These are phyloP conservation scores for Liopterus haemorrhoidalis DNA, from an alignment of 2,888 invertebrate genomes.

Conservation along the genomic window DNA sequence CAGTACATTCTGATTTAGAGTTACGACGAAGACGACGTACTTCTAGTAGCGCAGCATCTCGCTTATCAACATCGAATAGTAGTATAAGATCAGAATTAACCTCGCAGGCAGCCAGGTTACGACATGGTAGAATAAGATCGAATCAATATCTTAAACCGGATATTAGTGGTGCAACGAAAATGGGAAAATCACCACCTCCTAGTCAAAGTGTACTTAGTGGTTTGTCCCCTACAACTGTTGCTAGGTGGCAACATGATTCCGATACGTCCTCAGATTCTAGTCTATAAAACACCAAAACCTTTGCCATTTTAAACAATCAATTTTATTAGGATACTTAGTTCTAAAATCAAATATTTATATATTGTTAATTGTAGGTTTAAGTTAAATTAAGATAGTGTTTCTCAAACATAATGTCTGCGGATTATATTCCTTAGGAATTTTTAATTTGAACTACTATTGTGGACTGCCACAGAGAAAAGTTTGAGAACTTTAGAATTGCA, in stretches of 20 bases:
- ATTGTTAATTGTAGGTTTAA: too few relatives aligned
- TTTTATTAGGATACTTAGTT: too few relatives aligned
- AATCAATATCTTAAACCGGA: slow-evolving; percentile 45
- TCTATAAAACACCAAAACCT: slow-evolving; percentile 35
- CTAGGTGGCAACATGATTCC: slow-evolving; percentile 40
- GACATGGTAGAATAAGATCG: slow-evolving; percentile 14
- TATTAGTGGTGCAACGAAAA: slow-evolving; percentile 40
- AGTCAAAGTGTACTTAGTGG: slow-evolving; percentile 53
- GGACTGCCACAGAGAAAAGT: too few relatives aligned
- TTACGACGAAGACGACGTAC: slow-evolving; percentile 41
- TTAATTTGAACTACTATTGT: too few relatives aligned
- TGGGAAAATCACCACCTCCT: slow-evolving; percentile 51
- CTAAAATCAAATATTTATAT: too few relatives aligned
- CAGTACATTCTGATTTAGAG: slow-evolving; percentile 40
- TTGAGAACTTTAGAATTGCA: too few relatives aligned
- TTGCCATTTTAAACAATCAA: neutral
- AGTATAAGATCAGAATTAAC: slow-evolving; percentile 45
- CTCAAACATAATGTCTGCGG: too few relatives aligned
- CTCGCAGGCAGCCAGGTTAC: slow-evolving; percentile 31
- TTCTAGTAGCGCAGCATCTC: slow-evolving; percentile 33
- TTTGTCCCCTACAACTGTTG: slow-evolving; percentile 49
- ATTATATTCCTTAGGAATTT: too few relatives aligned
- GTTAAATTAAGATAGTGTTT: too few relatives aligned
- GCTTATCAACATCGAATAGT: slow-evolving; percentile 42
- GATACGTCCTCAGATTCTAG: slow-evolving; percentile 43